phyloP scores from a whole-genome alignment of 2,888 invertebrate genomes.

The Erpobdella octoculata region DNA sequence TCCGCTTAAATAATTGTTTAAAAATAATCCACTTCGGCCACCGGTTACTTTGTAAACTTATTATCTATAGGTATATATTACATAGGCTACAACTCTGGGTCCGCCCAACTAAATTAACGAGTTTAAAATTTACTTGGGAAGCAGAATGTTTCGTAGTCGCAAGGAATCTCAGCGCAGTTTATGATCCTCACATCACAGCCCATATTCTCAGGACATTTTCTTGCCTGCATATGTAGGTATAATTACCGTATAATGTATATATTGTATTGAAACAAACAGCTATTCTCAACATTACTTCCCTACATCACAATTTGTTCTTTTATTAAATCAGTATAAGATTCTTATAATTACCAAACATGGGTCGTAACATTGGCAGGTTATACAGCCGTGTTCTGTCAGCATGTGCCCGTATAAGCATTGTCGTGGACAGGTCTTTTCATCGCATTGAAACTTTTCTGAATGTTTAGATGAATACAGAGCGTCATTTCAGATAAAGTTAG shows the following conservation, averaged over 20 bases:
- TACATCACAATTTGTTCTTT: too few species aligned
- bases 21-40: too few species aligned
- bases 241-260: background rate
- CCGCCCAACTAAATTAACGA: too few species aligned
- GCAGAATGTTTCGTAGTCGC: background rate
- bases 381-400: conserved; percentile 7
- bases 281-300: background rate
- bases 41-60: too few species aligned
- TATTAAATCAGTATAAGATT: too few species aligned
- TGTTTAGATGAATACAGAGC: too few species aligned
- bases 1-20: too few species aligned
- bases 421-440: background rate
- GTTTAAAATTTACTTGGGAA: too few species aligned
- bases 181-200: background rate
- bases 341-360: conserved; percentile 7
- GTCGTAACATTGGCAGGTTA: conserved; percentile 7
- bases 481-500: too few species aligned
- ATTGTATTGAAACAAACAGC: background rate
- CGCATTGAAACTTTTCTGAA: conserved; percentile 9
- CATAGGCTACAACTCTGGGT: too few species aligned
- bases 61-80: too few species aligned
- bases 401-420: conserved; percentile 10
- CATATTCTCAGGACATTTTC: background rate
- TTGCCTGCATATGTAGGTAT: background rate
- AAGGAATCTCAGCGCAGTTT: background rate